These are phyloP conservation scores for Spialia ferax DNA, from an alignment of 2,888 invertebrate species.

Conservation along the genomic window DNA sequence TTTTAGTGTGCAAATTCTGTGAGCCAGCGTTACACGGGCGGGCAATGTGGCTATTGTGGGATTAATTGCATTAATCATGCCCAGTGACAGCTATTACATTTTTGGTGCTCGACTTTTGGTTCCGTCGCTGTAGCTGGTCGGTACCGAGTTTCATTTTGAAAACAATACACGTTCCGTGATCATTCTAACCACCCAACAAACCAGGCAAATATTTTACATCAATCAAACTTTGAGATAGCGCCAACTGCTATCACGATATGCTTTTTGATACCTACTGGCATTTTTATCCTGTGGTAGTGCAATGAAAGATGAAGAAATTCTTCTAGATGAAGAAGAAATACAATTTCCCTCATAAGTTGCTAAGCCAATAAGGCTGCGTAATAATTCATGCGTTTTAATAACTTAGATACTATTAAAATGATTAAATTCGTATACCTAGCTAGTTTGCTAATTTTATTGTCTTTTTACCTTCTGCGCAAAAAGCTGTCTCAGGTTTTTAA, in stretches of 20 bases:
- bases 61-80: slow-evolving; percentile 86
- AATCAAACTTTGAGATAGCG: slow-evolving; percentile 10
- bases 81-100: slow-evolving; percentile 86
- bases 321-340: neutral
- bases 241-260: neutral
- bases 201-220: slow-evolving; percentile 13
- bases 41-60: slow-evolving; percentile 75
- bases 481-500: too few species aligned
- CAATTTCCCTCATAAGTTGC: too few species aligned
- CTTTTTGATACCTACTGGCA: neutral
- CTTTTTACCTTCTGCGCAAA: too few species aligned
- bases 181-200: slow-evolving; percentile 44
- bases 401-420: too few species aligned
- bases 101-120: slow-evolving; percentile 85
- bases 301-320: neutral
- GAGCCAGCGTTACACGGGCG: slow-evolving; percentile 64
- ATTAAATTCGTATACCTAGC: too few species aligned
- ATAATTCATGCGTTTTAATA: too few species aligned
- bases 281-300: neutral
- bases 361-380: neutral
- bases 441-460: too few species aligned
- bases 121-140: slow-evolving; percentile 51
- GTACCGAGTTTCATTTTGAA: slow-evolving; percentile 65
- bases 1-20: slow-evolving; percentile 45
- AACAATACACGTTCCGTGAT: slow-evolving; percentile 71